These are phyloP conservation scores for Cottus gobio DNA, from an alignment of 2,113 vertebrate species.

Conservation along the genomic window DNA sequence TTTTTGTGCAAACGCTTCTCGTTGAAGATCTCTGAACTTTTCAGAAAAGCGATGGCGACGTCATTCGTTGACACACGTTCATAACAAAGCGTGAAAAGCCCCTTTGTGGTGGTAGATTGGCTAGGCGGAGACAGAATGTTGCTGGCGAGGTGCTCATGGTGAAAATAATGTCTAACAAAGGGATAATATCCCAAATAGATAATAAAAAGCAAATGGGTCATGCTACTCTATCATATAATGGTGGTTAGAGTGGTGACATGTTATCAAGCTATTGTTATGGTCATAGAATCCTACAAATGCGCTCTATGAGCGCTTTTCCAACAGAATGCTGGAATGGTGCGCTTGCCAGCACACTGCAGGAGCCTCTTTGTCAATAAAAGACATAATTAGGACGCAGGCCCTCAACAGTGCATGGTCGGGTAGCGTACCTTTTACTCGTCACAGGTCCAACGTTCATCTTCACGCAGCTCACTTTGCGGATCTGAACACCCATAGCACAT, in stretches of 20 bases:
- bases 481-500: conserved; percentile 90
- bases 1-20: background rate
- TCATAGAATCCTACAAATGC: background rate
- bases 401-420: background rate
- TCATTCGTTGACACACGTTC: background rate
- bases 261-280: background rate
- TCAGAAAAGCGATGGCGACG: background rate
- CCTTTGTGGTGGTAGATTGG: background rate
- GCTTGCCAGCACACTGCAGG: too few species aligned
- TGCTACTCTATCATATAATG: background rate
- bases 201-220: background rate
- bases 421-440: conserved; percentile 88
- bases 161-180: background rate
- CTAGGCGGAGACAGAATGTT: background rate
- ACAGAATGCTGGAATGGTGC: background rate
- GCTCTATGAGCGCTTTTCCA: background rate
- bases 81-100: background rate
- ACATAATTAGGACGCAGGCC: background rate
- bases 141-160: too few species aligned
- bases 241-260: background rate
- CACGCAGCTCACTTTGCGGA: conserved; percentile 88
- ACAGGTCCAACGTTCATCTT: conserved; percentile 88
- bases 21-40: background rate
- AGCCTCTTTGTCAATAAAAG: background rate
- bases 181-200: background rate